Percentiles rank a stretch among this genome's conserved stretches.
phyloP scores from a whole-genome alignment of 1,140 invertebrate species.

The Scylla paramamosain region DNA sequence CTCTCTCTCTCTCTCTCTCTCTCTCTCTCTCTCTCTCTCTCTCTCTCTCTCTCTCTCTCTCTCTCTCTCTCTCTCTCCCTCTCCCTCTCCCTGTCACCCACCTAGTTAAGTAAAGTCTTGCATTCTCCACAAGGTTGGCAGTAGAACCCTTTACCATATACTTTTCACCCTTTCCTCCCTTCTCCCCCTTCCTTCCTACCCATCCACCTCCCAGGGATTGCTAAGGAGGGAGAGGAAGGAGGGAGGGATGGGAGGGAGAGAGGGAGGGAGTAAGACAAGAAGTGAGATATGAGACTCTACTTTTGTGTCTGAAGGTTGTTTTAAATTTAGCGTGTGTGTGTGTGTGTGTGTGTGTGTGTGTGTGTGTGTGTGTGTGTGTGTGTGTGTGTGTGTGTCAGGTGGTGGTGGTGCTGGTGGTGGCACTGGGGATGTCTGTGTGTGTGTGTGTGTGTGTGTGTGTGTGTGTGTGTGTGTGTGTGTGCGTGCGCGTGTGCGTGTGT shows the following conservation, averaged over 20 bases:
- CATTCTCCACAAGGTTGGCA: background rate
- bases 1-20: background rate
- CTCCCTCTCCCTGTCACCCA: constrained; percentile 25
- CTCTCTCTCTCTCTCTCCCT: constrained; percentile 28
- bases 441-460: background rate
- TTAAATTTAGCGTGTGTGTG: background rate
- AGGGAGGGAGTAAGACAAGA: background rate
- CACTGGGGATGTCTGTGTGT: background rate
- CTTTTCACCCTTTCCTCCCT: background rate
- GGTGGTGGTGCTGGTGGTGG: background rate
- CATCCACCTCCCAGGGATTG: background rate
- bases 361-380: background rate
- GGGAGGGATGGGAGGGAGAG: background rate
- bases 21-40: background rate
- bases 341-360: background rate
- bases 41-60: background rate
- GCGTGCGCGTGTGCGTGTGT: background rate
- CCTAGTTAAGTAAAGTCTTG: background rate
- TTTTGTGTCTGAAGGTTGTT: constrained; percentile 14
- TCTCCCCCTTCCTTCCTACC: background rate
- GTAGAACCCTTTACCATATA: background rate
- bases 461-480: no score
- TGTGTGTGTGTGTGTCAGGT: background rate
- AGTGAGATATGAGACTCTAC: background rate
- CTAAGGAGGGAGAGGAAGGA: no score